Evolutionary conservation across 2,888 invertebrate species (phyloP), one percentile per base, ranked within the genome.

Genomic region (Tanytarsus gracilentus): DNA sequence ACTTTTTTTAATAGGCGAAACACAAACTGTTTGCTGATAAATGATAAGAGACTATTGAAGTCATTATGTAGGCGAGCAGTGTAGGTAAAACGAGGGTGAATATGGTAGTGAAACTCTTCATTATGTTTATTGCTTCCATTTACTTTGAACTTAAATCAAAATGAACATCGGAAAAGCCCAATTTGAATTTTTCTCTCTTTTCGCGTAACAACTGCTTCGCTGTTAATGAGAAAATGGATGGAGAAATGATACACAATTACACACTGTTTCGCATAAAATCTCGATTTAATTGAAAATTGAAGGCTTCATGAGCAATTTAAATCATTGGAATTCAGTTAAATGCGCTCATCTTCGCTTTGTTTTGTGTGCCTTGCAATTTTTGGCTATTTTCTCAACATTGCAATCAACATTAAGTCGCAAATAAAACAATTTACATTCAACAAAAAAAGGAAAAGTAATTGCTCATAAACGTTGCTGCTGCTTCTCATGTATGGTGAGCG

Each of bases 251-350:
- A 33, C 11, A n/a, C 11, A 44, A 44, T 11, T 44, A 23, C 23
- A 23, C 44, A 44, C 11, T 23, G 44, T 44, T 44, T 44, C 23
- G 44, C 44, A 44, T 44, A 44, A 44, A 44, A 25, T 25, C 26
- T 49, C 27, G 29, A 58, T 26, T 39, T 58, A 58, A 58, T 58
- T 58, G 58, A 58, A 58, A 49, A 58, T 58, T 58, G 27, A 36
- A 36, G 53, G 53, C 23, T 36, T 36, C 25, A 18, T 23, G 26
- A 26, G 25, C 26, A 49, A 26, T 25, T 49, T 49, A 30, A 30
- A 30, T 9, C 30, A 11, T 30, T 30, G 9, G 7, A 30, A 8
- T 30, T 30, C 9, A 8, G 30, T 30, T 30, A 6, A n/a, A n/a
- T n/a, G n/a, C 23, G 44, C 44, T 23, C 11, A 36, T 36, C 21